A percentile compares a stretch with the other conserved stretches of the same genome.
These are phyloP conservation scores for Eurypyga helias DNA, from an alignment of 2,113 vertebrate genomes.

Conservation along the genomic window DNA sequence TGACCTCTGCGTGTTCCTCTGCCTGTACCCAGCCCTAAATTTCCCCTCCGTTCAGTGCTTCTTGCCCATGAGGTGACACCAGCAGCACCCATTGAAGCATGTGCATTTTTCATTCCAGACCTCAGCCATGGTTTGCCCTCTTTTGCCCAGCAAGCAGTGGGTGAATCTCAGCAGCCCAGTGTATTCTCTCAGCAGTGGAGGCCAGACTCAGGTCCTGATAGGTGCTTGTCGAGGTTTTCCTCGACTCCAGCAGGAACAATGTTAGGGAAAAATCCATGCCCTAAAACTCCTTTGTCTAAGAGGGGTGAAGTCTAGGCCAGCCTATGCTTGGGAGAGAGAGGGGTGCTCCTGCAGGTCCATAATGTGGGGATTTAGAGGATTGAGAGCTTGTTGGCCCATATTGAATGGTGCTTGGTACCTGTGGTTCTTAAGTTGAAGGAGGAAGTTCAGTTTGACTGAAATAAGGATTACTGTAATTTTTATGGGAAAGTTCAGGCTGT, in stretches of 20 bases:
- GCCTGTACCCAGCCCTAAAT: background rate
- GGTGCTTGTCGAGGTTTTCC: background rate
- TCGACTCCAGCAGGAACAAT: background rate
- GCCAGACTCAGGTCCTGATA: background rate
- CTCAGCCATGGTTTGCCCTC: background rate
- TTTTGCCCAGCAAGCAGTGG: background rate
- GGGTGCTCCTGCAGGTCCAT: background rate
- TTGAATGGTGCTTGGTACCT: background rate
- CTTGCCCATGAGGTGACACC: background rate
- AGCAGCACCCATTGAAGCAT: fast-evolving
- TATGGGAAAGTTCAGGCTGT: constrained; percentile 12
- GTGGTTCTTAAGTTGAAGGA: background rate
- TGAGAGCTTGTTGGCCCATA: background rate
- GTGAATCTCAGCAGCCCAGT: background rate
- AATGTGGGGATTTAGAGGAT: background rate
- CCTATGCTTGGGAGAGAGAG: background rate
- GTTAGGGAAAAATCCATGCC: background rate
- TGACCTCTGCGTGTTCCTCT: background rate
- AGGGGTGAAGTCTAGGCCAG: background rate
- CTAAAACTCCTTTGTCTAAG: background rate
- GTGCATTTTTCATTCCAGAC: background rate
- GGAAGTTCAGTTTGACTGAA: constrained; percentile 10
- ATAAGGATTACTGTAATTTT: constrained; percentile 8
- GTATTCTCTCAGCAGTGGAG: background rate
- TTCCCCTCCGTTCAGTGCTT: background rate